Conservation (phyloP, 2,113 vertebrate species). For the Leucopsar rothschildi region DNA sequence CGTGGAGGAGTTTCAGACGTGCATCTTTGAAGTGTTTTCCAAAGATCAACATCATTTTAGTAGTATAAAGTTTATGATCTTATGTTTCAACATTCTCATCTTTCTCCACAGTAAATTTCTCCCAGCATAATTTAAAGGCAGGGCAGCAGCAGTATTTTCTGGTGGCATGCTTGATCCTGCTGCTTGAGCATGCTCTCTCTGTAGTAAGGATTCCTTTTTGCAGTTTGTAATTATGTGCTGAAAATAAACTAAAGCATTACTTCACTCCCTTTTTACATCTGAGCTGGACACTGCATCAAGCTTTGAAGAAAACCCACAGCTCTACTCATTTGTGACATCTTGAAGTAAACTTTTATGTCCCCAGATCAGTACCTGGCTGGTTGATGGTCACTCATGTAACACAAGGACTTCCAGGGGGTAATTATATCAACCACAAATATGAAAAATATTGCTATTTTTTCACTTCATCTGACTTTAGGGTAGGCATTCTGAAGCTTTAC, state of each 20-base stretch:
- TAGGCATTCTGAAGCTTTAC: neutral
- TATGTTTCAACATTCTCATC: neutral
- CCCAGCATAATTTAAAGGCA: neutral
- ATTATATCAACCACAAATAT: neutral
- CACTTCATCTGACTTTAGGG: neutral
- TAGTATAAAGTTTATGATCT: neutral
- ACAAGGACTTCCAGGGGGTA: neutral
- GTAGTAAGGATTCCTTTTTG: neutral
- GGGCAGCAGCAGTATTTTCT: neutral
- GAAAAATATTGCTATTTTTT: neutral
- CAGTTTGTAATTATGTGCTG: constrained; percentile 39
- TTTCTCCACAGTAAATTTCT: constrained; percentile 12
- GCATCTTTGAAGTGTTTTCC: constrained; percentile 26
- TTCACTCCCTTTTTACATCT: constrained; percentile 29
- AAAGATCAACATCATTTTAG: constrained; percentile 10
- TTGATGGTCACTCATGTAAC: neutral
- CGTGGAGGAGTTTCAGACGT: neutral
- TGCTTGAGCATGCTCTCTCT: neutral
- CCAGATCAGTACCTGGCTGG: neutral
- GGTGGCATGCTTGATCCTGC: constrained; percentile 42
- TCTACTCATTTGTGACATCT: neutral
- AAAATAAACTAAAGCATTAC: constrained; percentile 37
- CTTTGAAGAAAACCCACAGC: constrained; percentile 20
- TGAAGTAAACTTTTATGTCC: neutral
- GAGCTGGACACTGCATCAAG: neutral